These are phyloP conservation scores for Corvus moneduloides DNA, from an alignment of 2,113 vertebrate genomes.

Conservation along the genomic window DNA sequence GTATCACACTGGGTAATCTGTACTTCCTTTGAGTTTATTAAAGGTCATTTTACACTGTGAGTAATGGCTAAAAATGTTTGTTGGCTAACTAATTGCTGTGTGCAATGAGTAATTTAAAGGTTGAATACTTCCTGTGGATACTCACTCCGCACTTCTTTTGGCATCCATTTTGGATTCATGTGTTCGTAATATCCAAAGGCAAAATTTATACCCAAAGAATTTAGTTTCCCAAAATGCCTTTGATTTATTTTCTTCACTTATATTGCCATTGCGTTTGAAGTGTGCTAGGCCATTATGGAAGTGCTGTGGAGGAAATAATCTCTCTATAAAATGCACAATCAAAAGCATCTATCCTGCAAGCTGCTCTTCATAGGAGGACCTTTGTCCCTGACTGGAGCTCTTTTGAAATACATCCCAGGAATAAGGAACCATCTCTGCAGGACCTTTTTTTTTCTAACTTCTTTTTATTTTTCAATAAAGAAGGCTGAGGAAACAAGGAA, in stretches of 20 bases:
- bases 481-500: not conserved
- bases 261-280: not conserved
- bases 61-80: not conserved
- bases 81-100: not conserved
- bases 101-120: not conserved
- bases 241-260: conserved; percentile 53
- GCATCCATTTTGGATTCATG: conserved; percentile 10
- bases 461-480: not conserved
- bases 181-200: not conserved
- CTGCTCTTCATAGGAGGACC: not conserved
- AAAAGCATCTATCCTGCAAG: conserved; percentile 10
- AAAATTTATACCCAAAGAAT: conserved; percentile 7
- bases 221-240: not conserved
- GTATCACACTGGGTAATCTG: not conserved
- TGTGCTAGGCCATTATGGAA: not conserved
- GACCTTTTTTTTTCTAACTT: not conserved
- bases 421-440: not conserved
- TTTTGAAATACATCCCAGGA: not conserved
- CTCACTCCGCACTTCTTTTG: not conserved
- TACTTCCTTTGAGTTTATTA: not conserved
- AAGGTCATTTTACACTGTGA: not conserved
- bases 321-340: conserved; percentile 31
- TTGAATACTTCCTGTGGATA: not conserved
- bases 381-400: not conserved
- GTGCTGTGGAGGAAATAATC: not conserved